Conservation (phyloP, 2,797 vertebrate genomes). For the Pitangus sulphuratus region DNA sequence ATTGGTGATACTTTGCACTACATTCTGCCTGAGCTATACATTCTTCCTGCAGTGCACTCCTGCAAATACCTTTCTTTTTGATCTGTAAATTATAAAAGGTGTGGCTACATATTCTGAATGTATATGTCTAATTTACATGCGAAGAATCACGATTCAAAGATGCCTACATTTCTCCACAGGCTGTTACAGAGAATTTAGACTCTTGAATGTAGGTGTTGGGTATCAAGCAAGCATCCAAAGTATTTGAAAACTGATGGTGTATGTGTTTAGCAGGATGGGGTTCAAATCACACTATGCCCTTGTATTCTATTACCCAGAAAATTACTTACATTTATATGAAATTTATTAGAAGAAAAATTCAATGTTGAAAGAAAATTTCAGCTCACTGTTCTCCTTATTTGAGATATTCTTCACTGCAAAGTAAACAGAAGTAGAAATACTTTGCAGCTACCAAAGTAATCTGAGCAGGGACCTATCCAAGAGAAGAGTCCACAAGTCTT, state of each 20-base stretch:
- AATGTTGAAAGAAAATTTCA: not conserved
- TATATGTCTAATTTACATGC: not conserved
- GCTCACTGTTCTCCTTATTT: not conserved
- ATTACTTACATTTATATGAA: not conserved
- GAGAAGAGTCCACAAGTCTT: not conserved
- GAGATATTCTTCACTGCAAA: not conserved
- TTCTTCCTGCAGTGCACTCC: not conserved
- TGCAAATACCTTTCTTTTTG: not conserved
- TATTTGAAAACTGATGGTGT: not conserved
- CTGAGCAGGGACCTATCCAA: not conserved
- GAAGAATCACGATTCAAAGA: not conserved
- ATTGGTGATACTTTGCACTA: not conserved
- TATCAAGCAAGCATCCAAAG: not conserved
- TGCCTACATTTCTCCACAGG: not conserved
- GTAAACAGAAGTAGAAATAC: not conserved
- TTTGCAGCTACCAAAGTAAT: not conserved
- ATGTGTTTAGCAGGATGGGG: not conserved
- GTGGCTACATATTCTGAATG: not conserved
- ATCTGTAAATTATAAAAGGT: not conserved
- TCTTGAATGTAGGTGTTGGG: not conserved
- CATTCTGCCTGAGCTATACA: not conserved
- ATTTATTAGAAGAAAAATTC: not conserved
- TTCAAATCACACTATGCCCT: not conserved
- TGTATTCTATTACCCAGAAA: not conserved
- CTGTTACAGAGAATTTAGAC: not conserved